phyloP scores from a whole-genome alignment of 2,797 vertebrate species.

The Esox lucius region DNA sequence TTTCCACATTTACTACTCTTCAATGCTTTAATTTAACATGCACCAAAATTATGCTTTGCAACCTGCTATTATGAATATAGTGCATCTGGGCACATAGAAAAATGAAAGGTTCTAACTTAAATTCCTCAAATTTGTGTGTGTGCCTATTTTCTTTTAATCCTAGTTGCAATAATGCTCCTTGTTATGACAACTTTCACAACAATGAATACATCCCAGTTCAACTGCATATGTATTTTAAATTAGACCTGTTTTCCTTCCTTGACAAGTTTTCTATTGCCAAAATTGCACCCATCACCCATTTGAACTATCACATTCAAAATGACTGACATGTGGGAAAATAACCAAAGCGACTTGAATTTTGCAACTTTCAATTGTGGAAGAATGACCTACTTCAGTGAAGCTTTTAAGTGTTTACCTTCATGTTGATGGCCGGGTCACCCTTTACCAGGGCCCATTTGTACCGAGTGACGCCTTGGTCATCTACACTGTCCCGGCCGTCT shows the following conservation, averaged over 20 bases:
- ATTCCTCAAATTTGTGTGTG: too few species aligned
- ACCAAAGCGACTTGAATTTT: background rate
- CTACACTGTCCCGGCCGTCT: conserved; percentile 90
- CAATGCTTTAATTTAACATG: too few species aligned
- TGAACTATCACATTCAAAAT: background rate
- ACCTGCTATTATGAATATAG: too few species aligned
- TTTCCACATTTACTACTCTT: too few species aligned
- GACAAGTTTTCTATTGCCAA: conserved; percentile 6
- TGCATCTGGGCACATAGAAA: too few species aligned
- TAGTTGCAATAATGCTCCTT: too few species aligned
- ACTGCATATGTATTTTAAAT: background rate
- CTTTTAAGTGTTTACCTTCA: conserved; percentile 81
- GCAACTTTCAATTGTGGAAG: background rate
- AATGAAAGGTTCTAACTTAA: too few species aligned
- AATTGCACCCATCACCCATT: background rate
- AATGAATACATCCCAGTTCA: too few species aligned
- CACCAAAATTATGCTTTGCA: too few species aligned
- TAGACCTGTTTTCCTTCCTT: background rate
- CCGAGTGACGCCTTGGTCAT: conserved; percentile 82
- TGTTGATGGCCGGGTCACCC: conserved; percentile 82
- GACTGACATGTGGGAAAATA: background rate
- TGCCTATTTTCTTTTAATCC: too few species aligned
- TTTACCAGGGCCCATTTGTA: conserved; percentile 88
- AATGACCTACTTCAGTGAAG: background rate
- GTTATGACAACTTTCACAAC: too few species aligned